Percentiles rank a stretch among this genome's conserved stretches.
Conservation (phyloP, 2,888 invertebrate genomes). For the Heteromyza rotundicornis region DNA sequence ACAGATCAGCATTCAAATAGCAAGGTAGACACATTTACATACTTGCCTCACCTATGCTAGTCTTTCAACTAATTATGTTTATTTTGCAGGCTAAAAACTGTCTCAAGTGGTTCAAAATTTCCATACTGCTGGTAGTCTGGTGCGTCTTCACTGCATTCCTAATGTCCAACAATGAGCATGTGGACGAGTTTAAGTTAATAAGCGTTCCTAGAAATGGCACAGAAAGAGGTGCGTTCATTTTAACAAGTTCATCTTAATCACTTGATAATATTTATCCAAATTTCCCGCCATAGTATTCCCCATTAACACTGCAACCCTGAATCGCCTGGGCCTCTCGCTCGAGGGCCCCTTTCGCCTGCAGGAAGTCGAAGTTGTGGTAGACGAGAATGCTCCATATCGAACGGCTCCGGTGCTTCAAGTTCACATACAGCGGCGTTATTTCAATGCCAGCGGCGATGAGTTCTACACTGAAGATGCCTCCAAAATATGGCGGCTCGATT, state of each 20-base stretch:
- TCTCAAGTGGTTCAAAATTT: slow-evolving; percentile 63
- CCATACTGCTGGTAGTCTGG: slow-evolving; percentile 70
- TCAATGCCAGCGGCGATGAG: slow-evolving; percentile 41
- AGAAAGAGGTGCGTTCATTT: slow-evolving; percentile 35
- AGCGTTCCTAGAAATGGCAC: slow-evolving; percentile 63
- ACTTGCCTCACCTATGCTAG: neutral
- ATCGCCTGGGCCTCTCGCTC: slow-evolving; percentile 66
- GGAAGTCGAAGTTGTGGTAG: slow-evolving; percentile 55
- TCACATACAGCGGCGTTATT: slow-evolving; percentile 46
- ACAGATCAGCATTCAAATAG: slow-evolving; percentile 44
- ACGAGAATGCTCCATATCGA: slow-evolving; percentile 35
- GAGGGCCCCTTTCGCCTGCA: slow-evolving; percentile 69
- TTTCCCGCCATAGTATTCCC: slow-evolving; percentile 45
- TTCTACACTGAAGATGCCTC: slow-evolving; percentile 45
- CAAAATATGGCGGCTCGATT: slow-evolving; percentile 50
- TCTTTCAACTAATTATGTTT: neutral
- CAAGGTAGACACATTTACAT: slow-evolving; percentile 32
- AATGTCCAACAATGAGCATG: slow-evolving; percentile 73
- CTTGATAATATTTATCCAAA: no score
- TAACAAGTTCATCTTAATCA: no score
- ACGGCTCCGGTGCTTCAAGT: slow-evolving; percentile 43
- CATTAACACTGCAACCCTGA: slow-evolving; percentile 52
- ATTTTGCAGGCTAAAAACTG: slow-evolving; percentile 47
- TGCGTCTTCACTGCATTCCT: slow-evolving; percentile 72
- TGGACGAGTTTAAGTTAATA: slow-evolving; percentile 68